Conservation (phyloP, 2,113 vertebrate species). For the Pseudopodoces humilis region DNA sequence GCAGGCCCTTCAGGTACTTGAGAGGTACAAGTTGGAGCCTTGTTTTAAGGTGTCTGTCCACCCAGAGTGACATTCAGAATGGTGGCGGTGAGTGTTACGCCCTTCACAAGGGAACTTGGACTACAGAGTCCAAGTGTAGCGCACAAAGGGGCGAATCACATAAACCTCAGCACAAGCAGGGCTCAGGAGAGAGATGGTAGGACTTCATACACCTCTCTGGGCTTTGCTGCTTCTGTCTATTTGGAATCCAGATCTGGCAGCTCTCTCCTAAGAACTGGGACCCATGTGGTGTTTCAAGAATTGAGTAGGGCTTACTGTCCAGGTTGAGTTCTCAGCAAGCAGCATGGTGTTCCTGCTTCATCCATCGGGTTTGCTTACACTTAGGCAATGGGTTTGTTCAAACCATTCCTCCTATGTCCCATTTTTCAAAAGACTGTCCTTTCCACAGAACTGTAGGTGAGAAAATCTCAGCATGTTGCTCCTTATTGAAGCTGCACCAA, state of each 20-base stretch:
- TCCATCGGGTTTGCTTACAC: not conserved
- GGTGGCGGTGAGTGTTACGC: rapidly evolving
- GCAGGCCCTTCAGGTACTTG: not conserved
- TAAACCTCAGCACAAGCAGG: not conserved
- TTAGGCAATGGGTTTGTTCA: not conserved
- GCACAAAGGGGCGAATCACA: too few relatives aligned
- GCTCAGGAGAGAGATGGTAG: not conserved
- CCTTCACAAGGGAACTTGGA: not conserved
- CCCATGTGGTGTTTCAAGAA: not conserved
- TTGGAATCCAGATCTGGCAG: not conserved
- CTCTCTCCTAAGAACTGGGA: not conserved
- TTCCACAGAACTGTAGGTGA: not conserved
- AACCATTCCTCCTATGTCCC: not conserved
- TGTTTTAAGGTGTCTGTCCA: not conserved
- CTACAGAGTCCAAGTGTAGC: rapidly evolving
- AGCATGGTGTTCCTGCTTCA: not conserved
- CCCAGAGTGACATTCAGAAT: not conserved
- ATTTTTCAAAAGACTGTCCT: not conserved
- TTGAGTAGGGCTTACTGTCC: not conserved
- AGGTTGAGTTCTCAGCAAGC: not conserved
- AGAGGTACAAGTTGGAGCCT: not conserved
- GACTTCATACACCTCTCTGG: rapidly evolving
- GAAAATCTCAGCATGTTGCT: not conserved
- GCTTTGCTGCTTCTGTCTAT: not conserved
- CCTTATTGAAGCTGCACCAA: not conserved